Evolutionary conservation across 2,888 invertebrate genomes (phyloP).

Genomic region (Salpingus planirostris): DNA sequence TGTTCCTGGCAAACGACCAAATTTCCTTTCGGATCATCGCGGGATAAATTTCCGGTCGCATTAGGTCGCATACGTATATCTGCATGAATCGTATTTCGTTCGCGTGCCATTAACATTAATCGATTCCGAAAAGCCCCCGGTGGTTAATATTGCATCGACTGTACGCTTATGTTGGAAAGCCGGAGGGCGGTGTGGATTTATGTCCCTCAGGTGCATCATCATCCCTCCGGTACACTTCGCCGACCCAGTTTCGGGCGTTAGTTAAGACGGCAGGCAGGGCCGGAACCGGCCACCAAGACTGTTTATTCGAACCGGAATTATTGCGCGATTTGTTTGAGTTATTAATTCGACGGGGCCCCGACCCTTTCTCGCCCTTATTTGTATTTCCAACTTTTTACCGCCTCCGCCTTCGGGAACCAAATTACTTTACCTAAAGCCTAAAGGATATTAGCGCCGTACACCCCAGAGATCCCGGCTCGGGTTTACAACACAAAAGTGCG

Average conservation of each 20-base stretch:
- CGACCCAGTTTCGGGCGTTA: slow-evolving; percentile 2
- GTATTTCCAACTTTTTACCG: no score
- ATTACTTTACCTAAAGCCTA: no score
- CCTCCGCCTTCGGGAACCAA: no score
- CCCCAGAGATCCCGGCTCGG: no score
- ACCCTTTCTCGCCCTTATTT: no score
- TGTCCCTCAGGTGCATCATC: slow-evolving; percentile 14
- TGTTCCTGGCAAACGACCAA: no score
- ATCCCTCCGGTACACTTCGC: slow-evolving; percentile 6
- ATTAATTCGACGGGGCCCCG: slow-evolving; percentile 7
- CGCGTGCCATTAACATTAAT: slow-evolving; percentile 18
- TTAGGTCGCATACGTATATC: no score
- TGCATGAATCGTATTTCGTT: no score
- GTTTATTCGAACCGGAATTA: slow-evolving; percentile 9
- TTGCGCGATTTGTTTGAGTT: slow-evolving; percentile 13
- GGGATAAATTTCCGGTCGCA: no score
- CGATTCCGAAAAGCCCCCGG: slow-evolving; percentile 13
- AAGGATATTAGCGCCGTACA: no score
- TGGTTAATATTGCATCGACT: slow-evolving; percentile 18
- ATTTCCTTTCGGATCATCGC: no score
- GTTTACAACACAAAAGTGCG: no score
- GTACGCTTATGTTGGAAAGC: slow-evolving; percentile 10
- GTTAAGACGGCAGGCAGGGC: slow-evolving; percentile 9
- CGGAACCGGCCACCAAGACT: slow-evolving; percentile 2
- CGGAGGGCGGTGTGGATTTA: slow-evolving; percentile 14